Conservation (phyloP, 2,797 vertebrate species). For the Sternarchorhynchus goeldii region DNA sequence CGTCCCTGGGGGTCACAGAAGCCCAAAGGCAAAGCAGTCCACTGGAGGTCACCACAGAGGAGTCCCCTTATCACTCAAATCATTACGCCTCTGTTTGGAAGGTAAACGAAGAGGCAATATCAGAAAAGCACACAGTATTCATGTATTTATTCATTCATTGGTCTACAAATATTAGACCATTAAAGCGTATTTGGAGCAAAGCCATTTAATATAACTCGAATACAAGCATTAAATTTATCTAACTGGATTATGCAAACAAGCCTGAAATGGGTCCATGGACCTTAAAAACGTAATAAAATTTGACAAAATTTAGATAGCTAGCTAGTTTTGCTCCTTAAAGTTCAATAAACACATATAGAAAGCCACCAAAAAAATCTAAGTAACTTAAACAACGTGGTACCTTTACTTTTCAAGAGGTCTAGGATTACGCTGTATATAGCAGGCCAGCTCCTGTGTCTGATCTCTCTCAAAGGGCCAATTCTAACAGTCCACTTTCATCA, state of each 20-base stretch:
- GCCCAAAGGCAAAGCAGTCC: constrained; percentile 37
- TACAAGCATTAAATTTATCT: too few relatives aligned
- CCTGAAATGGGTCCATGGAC: too few relatives aligned
- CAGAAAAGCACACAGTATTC: constrained; percentile 5
- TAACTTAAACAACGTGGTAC: background rate
- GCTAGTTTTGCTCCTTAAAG: too few relatives aligned
- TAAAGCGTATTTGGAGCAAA: background rate
- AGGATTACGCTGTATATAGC: constrained; percentile 2
- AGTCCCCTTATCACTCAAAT: constrained; percentile 35
- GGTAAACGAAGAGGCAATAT: constrained; percentile 28
- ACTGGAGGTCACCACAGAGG: constrained; percentile 44
- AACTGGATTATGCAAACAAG: too few relatives aligned
- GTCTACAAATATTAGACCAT: background rate
- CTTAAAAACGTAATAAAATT: too few relatives aligned
- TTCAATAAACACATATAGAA: too few relatives aligned
- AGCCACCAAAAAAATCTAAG: background rate
- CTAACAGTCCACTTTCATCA: constrained; percentile 51
- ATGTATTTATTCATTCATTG: background rate
- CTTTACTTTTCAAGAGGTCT: background rate
- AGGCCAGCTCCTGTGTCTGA: constrained; percentile 9
- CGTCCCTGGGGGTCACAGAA: constrained; percentile 43
- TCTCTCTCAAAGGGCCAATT: constrained; percentile 22
- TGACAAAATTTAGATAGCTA: too few relatives aligned
- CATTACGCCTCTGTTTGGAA: constrained; percentile 20
- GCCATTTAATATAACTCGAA: background rate